These are phyloP conservation scores for Limanda limanda DNA, from an alignment of 2,113 vertebrate species.

Conservation along the genomic window DNA sequence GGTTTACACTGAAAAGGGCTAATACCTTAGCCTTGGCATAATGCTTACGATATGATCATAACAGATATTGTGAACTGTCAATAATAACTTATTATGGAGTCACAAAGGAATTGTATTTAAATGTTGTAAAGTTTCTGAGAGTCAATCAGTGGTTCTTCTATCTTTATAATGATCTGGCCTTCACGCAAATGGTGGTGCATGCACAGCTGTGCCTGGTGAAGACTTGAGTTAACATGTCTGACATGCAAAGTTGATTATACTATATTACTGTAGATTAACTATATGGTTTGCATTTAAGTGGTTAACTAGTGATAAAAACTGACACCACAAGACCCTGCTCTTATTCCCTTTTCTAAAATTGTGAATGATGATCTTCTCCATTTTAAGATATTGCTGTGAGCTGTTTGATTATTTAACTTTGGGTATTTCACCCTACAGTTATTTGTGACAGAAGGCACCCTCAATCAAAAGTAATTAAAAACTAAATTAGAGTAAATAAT, in stretches of 20 bases:
- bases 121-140: conserved; percentile 12
- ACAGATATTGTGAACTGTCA: conserved; percentile 1
- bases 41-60: not conserved
- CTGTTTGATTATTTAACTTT: not conserved
- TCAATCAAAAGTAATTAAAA: not conserved
- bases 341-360: not conserved
- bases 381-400: not conserved
- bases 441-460: not conserved
- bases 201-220: not conserved
- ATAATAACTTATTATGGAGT: not conserved
- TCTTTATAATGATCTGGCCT: not conserved
- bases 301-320: conserved; percentile 12
- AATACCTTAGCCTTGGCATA: not conserved
- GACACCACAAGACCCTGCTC: not conserved
- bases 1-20: not conserved
- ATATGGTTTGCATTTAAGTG: not conserved
- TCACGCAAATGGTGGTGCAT: not conserved
- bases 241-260: not conserved
- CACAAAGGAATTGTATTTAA: not conserved
- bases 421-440: not conserved
- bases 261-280: not conserved
- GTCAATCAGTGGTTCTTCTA: not conserved
- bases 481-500: not conserved
- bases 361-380: too few species aligned
- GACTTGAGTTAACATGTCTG: not conserved